Conservation (phyloP, 1,140 invertebrate genomes). For the Pinna nobilis region DNA sequence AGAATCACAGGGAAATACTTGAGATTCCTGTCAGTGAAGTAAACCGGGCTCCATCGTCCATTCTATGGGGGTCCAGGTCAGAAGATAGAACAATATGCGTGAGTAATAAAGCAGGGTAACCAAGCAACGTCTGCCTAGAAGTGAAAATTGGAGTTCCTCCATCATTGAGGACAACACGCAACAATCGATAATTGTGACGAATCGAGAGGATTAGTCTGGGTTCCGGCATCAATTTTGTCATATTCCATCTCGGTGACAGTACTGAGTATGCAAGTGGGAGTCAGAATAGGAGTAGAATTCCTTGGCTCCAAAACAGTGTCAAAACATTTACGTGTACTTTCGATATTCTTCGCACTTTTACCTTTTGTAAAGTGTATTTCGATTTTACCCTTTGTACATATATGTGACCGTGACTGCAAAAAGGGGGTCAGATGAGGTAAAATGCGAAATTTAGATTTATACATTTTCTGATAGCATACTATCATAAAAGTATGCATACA, state of each 20-base stretch:
- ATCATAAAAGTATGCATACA: neutral
- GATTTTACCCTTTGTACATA: too few relatives aligned
- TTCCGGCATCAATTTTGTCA: neutral
- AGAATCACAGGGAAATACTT: neutral
- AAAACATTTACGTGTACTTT: too few relatives aligned
- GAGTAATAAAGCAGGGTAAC: neutral
- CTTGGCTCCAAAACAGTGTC: neutral
- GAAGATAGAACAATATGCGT: neutral
- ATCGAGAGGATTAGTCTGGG: neutral
- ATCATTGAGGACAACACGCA: neutral
- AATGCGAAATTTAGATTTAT: neutral
- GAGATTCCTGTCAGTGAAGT: neutral
- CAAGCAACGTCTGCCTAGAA: neutral
- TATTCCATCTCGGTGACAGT: neutral
- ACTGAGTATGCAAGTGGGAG: too few relatives aligned
- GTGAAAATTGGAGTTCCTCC: neutral
- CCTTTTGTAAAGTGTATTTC: too few relatives aligned
- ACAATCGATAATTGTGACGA: too few relatives aligned
- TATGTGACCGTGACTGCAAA: constrained; percentile 15
- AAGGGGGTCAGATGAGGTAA: constrained; percentile 17
- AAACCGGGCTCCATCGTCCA: neutral
- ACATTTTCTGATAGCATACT: constrained; percentile 3
- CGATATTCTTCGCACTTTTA: too few relatives aligned
- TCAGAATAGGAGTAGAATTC: neutral
- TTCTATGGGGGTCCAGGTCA: neutral